Evolutionary conservation across 2,888 invertebrate species (phyloP), one percentile per base, ranked within the genome.

Genomic region (Drosophila heteroneura): DNA sequence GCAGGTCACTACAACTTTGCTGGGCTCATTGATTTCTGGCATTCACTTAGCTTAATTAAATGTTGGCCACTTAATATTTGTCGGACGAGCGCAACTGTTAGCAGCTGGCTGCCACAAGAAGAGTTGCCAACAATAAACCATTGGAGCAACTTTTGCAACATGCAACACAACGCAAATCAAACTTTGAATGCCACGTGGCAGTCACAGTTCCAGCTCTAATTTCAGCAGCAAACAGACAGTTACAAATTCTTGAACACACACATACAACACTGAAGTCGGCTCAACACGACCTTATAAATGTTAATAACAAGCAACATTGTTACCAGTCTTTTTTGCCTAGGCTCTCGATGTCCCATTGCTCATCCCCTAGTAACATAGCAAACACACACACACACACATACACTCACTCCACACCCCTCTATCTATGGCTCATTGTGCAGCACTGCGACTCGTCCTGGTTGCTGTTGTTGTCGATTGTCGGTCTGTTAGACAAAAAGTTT

Each of bases 241-340:
- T 68, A 89, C 82, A 81, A 81, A 89, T 76, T 79, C 74, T 73
- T 54, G n/a, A 67, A 37, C 41, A 54, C 54, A 75, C 56, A 68
- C 68, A 19, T 5, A 19, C 37, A 67, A 33, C n/a, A 28, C 30
- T 80, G 28, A 22, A 70, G 47, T 77, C 49, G 44, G 52, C 49
- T 60, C 80, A 76, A 84, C 85, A 89, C 81, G 85, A 85, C 81
- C 85, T 89, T 89, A 86, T 89, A 85, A 89, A 86, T 87, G 85
- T 89, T 89, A 89, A 87, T 87, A 85, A 82, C 79, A 69, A 75
- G 79, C 67, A 79, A 82, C 82, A 79, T 78, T 81, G 79, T 81
- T 79, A 67, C 33, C 64, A 77, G 79, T 52, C 9, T 39, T 67
- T 63, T 75, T 75, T 64, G 37, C 65, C 62, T 39, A 49, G 41